Base-by-base conservation (phyloP, 2,113 vertebrate species). In the Hepsetus odoe region DNA sequence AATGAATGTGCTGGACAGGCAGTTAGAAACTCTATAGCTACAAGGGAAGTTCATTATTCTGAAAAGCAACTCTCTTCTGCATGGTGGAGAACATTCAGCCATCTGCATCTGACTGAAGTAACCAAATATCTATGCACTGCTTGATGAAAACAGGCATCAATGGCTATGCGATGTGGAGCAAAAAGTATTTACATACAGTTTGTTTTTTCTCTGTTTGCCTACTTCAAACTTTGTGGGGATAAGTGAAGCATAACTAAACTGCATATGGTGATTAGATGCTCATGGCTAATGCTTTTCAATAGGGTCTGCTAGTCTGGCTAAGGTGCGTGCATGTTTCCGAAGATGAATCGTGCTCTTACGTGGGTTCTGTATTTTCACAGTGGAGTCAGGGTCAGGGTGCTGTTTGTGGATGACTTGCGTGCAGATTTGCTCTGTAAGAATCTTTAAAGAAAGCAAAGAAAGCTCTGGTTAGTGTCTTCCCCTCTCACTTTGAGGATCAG, bases 371-470 rank as follows among this genome's bases (percentile, higher is more conserved):
- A 99, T 97, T 93, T 98, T 98, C 86, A 98, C 94, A 9, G 94
- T 89, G 85, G 98, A 99, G 92, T 98, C 97, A 26, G 97, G 95
- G 87, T 99, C 98, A 85, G 96, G 96, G 88, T 98, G 98, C 67
- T 98, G 97, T 87, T 98, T 99, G 92, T 98, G 97, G 84, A 98
- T 93, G 84, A 99, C 98, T 88, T 98, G 97, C 84, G 98, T 99
- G 87, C 95, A 96, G 91, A 99, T 96, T 87, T 97, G 96, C 86
- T 99, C 97, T 64, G 96, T 98, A 75, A 99, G 94, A 87, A 98
- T 95, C 98, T 99, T 84, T 20, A 87, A 35, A 59, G 85, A 81
- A 79, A 86, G 81, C 67, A 51, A 51, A n/a, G 14, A n/a, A 8
- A 22, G 42, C 14, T 40, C 67, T 67, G 35, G 61, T 80, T 68